phyloP scores from a whole-genome alignment of 2,797 vertebrate genomes.

The Huso huso region DNA sequence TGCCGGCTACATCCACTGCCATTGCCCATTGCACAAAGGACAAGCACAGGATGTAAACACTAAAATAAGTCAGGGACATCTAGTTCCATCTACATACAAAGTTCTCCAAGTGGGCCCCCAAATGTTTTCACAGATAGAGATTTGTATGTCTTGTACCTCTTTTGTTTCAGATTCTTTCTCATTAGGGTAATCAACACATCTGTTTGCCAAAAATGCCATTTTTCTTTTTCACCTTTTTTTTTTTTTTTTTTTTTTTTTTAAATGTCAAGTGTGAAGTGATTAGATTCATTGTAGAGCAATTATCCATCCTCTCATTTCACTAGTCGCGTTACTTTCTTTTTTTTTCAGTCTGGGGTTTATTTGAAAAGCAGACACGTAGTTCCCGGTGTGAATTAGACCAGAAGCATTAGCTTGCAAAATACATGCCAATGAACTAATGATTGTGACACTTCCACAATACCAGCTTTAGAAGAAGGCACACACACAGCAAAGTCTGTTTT shows the following conservation, averaged over 20 bases:
- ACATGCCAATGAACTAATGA: constrained; percentile 70
- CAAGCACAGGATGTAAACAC: not conserved
- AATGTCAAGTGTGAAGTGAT: constrained; percentile 29
- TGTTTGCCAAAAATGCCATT: not conserved
- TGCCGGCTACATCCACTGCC: not conserved
- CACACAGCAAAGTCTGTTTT: constrained; percentile 69
- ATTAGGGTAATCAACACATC: constrained; percentile 16
- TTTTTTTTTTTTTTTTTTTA: constrained; percentile 25
- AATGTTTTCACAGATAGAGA: constrained; percentile 15
- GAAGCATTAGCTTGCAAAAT: constrained; percentile 74
- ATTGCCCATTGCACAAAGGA: not conserved
- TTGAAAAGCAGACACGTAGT: constrained; percentile 51
- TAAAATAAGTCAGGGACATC: not conserved
- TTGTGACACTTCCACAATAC: constrained; percentile 73
- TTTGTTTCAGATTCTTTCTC: constrained; percentile 14
- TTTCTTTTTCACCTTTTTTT: constrained; percentile 11
- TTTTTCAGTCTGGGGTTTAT: constrained; percentile 43
- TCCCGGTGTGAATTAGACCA: constrained; percentile 65
- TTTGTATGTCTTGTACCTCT: not conserved
- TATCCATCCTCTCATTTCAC: constrained; percentile 21
- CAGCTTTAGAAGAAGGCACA: constrained; percentile 59
- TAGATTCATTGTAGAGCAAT: constrained; percentile 18
- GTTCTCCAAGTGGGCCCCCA: constrained; percentile 4
- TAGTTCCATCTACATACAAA: not conserved
- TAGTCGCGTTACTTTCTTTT: constrained; percentile 22